Conservation (phyloP, 2,888 invertebrate genomes). For the Acleris sparsana region DNA sequence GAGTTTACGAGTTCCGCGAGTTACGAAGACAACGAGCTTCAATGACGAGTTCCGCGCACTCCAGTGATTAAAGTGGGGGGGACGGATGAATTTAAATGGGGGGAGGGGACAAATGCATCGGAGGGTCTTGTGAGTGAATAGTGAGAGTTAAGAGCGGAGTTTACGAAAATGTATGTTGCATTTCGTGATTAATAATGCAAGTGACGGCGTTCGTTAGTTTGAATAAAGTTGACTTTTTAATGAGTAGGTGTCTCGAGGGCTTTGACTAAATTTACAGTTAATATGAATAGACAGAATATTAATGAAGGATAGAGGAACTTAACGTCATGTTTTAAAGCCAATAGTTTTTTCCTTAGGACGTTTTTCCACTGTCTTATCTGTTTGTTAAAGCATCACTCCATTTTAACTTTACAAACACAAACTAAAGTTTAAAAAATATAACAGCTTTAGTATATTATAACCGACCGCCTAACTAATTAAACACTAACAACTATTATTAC, state of each 20-base stretch:
- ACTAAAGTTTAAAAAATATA: neutral
- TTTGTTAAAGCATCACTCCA: neutral
- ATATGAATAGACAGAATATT: too few relatives aligned
- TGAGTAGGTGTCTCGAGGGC: too few relatives aligned
- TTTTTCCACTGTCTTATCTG: too few relatives aligned
- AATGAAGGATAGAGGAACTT: too few relatives aligned
- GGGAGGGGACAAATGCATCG: slow-evolving; percentile 59
- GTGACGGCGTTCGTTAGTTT: too few relatives aligned
- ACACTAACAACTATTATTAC: slow-evolving; percentile 2
- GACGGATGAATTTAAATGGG: slow-evolving; percentile 78
- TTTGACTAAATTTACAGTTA: too few relatives aligned
- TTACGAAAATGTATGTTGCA: too few relatives aligned
- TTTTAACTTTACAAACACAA: neutral
- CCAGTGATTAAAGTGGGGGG: slow-evolving; percentile 77
- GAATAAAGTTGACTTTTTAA: too few relatives aligned
- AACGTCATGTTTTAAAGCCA: too few relatives aligned
- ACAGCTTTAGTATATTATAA: neutral
- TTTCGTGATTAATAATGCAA: too few relatives aligned
- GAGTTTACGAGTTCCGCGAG: slow-evolving; percentile 55
- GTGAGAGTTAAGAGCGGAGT: slow-evolving; percentile 45
- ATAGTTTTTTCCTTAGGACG: too few relatives aligned
- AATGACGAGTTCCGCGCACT: slow-evolving; percentile 49
- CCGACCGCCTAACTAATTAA: slow-evolving; percentile 4
- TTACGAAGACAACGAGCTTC: slow-evolving; percentile 28
- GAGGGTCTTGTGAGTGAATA: slow-evolving; percentile 48